phyloP scores from a whole-genome alignment of 2,113 vertebrate genomes.

The Labrus mixtus region DNA sequence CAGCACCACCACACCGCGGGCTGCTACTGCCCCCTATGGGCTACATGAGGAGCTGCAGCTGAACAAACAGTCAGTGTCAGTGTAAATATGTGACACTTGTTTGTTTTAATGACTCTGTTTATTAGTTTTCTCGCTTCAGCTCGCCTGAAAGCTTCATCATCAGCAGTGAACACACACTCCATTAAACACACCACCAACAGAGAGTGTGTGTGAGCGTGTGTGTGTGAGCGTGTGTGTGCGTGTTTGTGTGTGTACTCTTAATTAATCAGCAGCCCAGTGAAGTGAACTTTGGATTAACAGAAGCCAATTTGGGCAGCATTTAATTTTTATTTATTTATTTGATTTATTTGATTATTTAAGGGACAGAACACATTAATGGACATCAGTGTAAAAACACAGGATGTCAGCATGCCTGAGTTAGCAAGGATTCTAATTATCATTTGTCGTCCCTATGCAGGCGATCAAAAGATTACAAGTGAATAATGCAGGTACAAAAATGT shows the following conservation, averaged over 20 bases:
- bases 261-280: too few species aligned
- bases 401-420: too few species aligned
- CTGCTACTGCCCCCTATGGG: background rate
- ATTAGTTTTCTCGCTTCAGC: slow-evolving; percentile 72
- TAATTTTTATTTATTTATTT: background rate
- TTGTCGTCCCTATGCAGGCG: too few species aligned
- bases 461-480: too few species aligned
- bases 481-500: too few species aligned
- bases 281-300: too few species aligned
- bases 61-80: too few species aligned
- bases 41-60: background rate
- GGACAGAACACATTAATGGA: too few species aligned
- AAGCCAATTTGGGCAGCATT: too few species aligned
- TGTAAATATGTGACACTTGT: slow-evolving; percentile 55
- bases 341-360: background rate
- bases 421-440: too few species aligned
- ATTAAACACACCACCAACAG: slow-evolving; percentile 68
- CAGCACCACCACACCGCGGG: too few species aligned
- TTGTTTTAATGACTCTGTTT: slow-evolving; percentile 73
- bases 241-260: background rate
- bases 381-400: too few species aligned
- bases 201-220: slow-evolving; percentile 22
- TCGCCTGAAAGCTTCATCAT: slow-evolving; percentile 64
- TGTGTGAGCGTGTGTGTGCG: background rate
- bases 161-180: slow-evolving; percentile 55